A percentile compares a stretch with the other conserved stretches of the same genome.
phyloP scores from a whole-genome alignment of 1,140 invertebrate genomes.

The Orius laevigatus region DNA sequence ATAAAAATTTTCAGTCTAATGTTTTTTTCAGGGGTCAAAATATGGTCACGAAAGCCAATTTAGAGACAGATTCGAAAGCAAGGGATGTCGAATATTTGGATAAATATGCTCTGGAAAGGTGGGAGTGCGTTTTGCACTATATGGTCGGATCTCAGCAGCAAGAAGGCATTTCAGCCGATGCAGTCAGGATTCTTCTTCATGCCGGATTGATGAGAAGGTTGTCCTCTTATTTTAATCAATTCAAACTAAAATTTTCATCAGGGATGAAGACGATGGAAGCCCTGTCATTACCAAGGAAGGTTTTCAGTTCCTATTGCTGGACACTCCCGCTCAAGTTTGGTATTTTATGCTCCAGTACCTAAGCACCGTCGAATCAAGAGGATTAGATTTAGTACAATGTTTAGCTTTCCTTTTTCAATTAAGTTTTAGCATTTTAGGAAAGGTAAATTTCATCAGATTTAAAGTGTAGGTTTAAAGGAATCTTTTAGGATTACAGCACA shows the following conservation, averaged over 20 bases:
- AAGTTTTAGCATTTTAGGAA: conserved; percentile 88
- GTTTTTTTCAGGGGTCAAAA: conserved; percentile 39
- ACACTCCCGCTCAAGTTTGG: conserved; percentile 88
- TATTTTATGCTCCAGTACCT: conserved; percentile 92
- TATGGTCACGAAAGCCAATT: conserved; percentile 69
- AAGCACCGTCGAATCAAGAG: conserved; percentile 73
- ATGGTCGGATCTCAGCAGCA: conserved; percentile 81
- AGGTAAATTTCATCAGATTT: conserved; percentile 33
- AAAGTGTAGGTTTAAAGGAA: conserved; percentile 6
- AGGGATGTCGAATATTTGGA: conserved; percentile 80
- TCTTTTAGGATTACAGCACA: conserved; percentile 77
- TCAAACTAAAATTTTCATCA: too few species aligned
- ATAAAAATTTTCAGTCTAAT: too few species aligned
- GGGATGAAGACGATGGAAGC: conserved; percentile 54
- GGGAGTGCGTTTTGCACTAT: conserved; percentile 94
- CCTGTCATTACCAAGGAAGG: conserved; percentile 80
- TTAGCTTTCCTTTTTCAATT: conserved; percentile 89
- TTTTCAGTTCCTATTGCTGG: conserved; percentile 89
- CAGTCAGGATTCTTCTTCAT: conserved; percentile 77
- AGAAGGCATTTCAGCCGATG: conserved; percentile 84
- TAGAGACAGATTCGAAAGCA: conserved; percentile 76
- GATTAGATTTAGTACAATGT: conserved; percentile 76
- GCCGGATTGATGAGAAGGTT: conserved; percentile 72
- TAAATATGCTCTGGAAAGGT: conserved; percentile 80
- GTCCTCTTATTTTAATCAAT: neutral